Conservation (phyloP, 2,888 invertebrate genomes). For the Leuctra nigra region DNA sequence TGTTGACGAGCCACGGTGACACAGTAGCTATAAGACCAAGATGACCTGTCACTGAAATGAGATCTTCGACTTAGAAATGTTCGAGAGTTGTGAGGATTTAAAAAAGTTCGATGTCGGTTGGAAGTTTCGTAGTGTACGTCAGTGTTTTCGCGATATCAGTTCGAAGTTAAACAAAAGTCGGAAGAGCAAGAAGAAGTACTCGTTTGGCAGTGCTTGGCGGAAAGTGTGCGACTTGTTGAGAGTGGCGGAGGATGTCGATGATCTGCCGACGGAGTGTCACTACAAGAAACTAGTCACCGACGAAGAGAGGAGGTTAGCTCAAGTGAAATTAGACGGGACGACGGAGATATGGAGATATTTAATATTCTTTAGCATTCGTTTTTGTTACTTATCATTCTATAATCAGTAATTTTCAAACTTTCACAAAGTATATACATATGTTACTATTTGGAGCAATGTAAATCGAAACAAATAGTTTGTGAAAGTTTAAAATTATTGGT, state of each 20-base stretch:
- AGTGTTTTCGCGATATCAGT: constrained; percentile 1
- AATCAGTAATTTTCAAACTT: no score
- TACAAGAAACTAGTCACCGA: constrained; percentile 60
- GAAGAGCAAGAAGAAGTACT: neutral
- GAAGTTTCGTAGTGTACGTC: constrained; percentile 5
- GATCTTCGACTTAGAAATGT: constrained; percentile 3
- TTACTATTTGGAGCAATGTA: no score
- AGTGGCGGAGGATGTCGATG: neutral
- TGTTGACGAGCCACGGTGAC: no score
- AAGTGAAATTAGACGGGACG: no score
- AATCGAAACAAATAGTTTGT: no score
- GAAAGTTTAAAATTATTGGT: no score
- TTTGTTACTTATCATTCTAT: no score
- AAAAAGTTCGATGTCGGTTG: constrained; percentile 7
- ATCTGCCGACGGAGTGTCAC: constrained; percentile 16
- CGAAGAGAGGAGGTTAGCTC: constrained; percentile 61
- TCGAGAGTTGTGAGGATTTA: constrained; percentile 5
- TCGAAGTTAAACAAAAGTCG: constrained; percentile 3
- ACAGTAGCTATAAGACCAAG: neutral
- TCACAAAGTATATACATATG: no score
- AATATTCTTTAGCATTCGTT: no score
- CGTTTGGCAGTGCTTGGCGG: neutral
- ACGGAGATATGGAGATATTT: no score
- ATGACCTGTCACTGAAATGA: neutral
- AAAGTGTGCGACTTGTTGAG: neutral